Conservation (phyloP, 2,888 invertebrate species). For the Yponomeuta evonymella region DNA sequence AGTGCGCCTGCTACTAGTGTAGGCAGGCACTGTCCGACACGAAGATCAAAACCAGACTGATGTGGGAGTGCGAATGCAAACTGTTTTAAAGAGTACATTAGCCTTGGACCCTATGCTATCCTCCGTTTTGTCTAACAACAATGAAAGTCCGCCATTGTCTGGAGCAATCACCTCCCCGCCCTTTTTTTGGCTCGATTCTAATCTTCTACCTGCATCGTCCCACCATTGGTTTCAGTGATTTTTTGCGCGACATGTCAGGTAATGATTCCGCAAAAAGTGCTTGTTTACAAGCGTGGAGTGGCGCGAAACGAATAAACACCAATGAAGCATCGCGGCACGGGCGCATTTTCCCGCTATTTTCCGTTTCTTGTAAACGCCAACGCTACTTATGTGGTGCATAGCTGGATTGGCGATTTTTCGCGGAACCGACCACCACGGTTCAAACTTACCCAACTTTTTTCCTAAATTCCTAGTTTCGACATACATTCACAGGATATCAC, state of each 20-base stretch:
- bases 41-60: slow-evolving; percentile 67
- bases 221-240: slow-evolving; percentile 34
- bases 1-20: background rate
- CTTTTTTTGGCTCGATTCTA: slow-evolving; percentile 28
- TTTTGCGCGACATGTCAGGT: slow-evolving; percentile 42
- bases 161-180: slow-evolving; percentile 27
- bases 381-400: background rate
- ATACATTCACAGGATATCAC: too few species aligned
- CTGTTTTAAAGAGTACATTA: slow-evolving; percentile 65
- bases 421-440: too few species aligned
- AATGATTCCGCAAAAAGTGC: slow-evolving; percentile 48
- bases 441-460: too few species aligned
- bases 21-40: slow-evolving; percentile 22
- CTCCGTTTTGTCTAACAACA: slow-evolving; percentile 48
- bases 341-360: slow-evolving; percentile 48
- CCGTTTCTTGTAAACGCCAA: slow-evolving; percentile 19
- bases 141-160: slow-evolving; percentile 35
- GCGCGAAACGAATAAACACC: slow-evolving; percentile 69
- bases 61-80: slow-evolving; percentile 59
- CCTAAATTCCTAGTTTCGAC: too few species aligned
- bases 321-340: slow-evolving; percentile 45
- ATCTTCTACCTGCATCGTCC: slow-evolving; percentile 35
- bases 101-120: slow-evolving; percentile 64
- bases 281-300: slow-evolving; percentile 62
- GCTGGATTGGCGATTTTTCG: too few species aligned